A percentile compares a stretch with the other conserved stretches of the same genome.
Conservation (phyloP, 2,888 invertebrate genomes). For the Brachylomia viminalis region DNA sequence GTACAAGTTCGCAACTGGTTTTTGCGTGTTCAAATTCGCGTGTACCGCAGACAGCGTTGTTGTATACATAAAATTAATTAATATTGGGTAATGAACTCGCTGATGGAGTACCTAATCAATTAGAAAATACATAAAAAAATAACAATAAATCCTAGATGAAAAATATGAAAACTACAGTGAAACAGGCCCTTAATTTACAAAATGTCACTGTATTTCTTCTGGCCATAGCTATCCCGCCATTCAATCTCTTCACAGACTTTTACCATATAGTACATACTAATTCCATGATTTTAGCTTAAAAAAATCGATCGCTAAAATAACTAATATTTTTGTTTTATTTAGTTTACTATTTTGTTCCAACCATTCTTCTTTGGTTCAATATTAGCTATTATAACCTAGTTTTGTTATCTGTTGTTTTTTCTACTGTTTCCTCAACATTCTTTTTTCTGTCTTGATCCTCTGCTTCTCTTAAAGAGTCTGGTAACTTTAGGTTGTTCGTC, state of each 20-base stretch:
- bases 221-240: not conserved
- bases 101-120: not conserved
- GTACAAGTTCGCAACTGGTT: conserved; percentile 23
- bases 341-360: conserved; percentile 57
- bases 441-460: conserved; percentile 82
- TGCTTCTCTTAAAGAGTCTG: conserved; percentile 91
- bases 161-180: not conserved
- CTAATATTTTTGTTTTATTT: conserved; percentile 12
- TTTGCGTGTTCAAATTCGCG: not conserved
- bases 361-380: conserved; percentile 42
- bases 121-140: not conserved
- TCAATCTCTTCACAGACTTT: conserved; percentile 6
- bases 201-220: conserved; percentile 2
- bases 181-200: conserved; percentile 17
- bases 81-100: not conserved
- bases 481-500: conserved; percentile 91
- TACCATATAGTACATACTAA: not conserved
- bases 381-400: conserved; percentile 71
- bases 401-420: conserved; percentile 67
- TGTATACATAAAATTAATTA: not conserved
- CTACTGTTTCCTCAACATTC: conserved; percentile 55
- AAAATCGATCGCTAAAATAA: not conserved
- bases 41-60: not conserved
- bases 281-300: not conserved
- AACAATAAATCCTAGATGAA: not conserved